Percentiles rank a stretch among this genome's conserved stretches.
phyloP scores from a whole-genome alignment of 1,140 invertebrate species.

The Papilio helenus region DNA sequence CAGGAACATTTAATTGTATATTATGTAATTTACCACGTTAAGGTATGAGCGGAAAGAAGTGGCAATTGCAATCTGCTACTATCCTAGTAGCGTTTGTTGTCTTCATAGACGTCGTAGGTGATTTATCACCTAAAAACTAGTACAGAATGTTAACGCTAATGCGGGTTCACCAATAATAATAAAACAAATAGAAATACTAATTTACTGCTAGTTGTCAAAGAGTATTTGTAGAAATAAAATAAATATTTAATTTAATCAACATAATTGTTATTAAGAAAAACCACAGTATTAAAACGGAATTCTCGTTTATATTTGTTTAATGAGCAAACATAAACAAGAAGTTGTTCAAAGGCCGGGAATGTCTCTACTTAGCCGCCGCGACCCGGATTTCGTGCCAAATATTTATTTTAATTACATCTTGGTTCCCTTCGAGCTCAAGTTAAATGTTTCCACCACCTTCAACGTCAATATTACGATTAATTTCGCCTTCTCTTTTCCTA shows the following conservation, averaged over 20 bases:
- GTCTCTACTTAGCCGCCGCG: conserved; percentile 73
- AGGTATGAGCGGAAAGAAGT: too few relatives aligned
- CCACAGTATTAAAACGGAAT: conserved; percentile 57
- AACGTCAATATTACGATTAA: conserved; percentile 60
- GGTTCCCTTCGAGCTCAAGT: conserved; percentile 63
- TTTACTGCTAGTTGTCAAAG: neutral
- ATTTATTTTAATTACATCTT: conserved; percentile 81
- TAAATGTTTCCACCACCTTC: conserved; percentile 62
- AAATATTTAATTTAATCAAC: neutral
- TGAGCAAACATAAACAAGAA: conserved; percentile 79
- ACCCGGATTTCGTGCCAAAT: conserved; percentile 77
- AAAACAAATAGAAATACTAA: too few relatives aligned
- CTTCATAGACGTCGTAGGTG: too few relatives aligned
- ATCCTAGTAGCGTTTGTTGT: too few relatives aligned
- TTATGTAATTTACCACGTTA: too few relatives aligned
- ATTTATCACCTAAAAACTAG: too few relatives aligned
- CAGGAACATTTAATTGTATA: neutral
- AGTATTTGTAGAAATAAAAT: neutral
- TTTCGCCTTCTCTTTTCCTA: conserved; percentile 37
- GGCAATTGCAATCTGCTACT: too few relatives aligned
- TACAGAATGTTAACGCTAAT: too few relatives aligned
- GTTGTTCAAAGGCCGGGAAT: conserved; percentile 78
- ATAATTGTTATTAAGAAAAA: conserved; percentile 20
- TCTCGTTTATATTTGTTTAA: conserved; percentile 77
- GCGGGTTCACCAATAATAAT: too few relatives aligned